Percentiles rank a stretch among this genome's conserved stretches.
phyloP scores from a whole-genome alignment of 2,113 vertebrate species.

The Ramphastos sulfuratus region DNA sequence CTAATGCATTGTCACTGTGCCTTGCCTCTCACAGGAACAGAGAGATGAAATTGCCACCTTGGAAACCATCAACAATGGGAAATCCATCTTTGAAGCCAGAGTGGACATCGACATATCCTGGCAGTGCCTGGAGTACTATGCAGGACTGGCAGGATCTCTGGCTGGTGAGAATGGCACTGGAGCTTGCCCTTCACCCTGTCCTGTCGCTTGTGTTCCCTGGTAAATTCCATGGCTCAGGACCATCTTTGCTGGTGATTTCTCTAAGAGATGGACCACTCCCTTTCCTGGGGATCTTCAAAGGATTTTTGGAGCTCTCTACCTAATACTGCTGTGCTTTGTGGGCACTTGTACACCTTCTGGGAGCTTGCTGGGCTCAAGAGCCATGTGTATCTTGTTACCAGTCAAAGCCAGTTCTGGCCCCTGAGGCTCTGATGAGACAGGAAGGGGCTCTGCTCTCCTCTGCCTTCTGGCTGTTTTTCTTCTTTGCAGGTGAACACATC shows the following conservation, averaged over 20 bases:
- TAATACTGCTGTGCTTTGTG: not conserved
- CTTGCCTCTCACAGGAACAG: slow-evolving; percentile 78
- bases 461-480: not conserved
- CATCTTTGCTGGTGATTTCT: not conserved
- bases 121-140: slow-evolving; percentile 91
- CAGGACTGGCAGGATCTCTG: slow-evolving; percentile 88
- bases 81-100: slow-evolving; percentile 89
- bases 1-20: not conserved
- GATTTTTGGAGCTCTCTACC: not conserved
- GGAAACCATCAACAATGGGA: slow-evolving; percentile 95
- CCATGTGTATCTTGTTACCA: not conserved
- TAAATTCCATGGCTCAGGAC: not conserved
- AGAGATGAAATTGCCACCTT: slow-evolving; percentile 86
- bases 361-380: not conserved
- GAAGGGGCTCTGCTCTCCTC: not conserved
- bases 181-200: not conserved
- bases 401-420: not conserved
- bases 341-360: not conserved
- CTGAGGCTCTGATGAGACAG: not conserved
- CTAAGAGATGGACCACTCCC: not conserved
- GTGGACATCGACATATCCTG: slow-evolving; percentile 86
- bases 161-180: slow-evolving; percentile 76
- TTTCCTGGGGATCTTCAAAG: not conserved
- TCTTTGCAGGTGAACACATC: slow-evolving; percentile 87
- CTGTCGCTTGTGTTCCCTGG: not conserved